A percentile compares a stretch with the other conserved stretches of the same genome.
phyloP scores from a whole-genome alignment of 2,797 vertebrate species.

The Triplophysa yarkandensis region DNA sequence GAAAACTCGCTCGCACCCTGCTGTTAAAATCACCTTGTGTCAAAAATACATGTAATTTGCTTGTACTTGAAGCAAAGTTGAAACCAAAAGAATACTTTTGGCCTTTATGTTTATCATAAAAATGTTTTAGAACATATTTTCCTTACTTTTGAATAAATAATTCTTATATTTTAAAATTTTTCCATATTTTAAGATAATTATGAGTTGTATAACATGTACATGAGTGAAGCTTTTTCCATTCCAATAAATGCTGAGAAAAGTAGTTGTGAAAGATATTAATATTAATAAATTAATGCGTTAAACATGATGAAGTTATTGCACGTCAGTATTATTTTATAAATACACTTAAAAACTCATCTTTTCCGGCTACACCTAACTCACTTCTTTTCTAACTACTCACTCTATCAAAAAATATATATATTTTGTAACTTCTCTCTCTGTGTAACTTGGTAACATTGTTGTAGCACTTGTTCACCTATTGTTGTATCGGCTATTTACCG shows the following conservation, averaged over 20 bases:
- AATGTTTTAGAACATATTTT: not conserved
- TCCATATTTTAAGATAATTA: not conserved
- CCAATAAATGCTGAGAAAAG: not conserved
- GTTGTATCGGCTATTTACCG: no score
- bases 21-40: constrained; percentile 4
- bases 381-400: no score
- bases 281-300: not conserved
- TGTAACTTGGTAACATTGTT: no score
- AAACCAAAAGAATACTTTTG: not conserved
- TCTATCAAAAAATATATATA: no score
- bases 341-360: no score
- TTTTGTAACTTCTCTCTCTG: no score
- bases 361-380: no score
- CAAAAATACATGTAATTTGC: constrained; percentile 13
- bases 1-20: not conserved
- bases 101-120: not conserved
- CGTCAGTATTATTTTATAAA: no score
- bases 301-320: no score
- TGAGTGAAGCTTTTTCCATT: not conserved
- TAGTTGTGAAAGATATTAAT: not conserved
- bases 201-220: not conserved
- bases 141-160: not conserved
- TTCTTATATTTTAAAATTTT: not conserved
- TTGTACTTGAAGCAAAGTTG: not conserved
- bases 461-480: no score